A percentile compares a stretch with the other conserved stretches of the same genome.
Evolutionary conservation across 1,140 invertebrate species (phyloP).

Genomic region (Coptotermes formosanus): DNA sequence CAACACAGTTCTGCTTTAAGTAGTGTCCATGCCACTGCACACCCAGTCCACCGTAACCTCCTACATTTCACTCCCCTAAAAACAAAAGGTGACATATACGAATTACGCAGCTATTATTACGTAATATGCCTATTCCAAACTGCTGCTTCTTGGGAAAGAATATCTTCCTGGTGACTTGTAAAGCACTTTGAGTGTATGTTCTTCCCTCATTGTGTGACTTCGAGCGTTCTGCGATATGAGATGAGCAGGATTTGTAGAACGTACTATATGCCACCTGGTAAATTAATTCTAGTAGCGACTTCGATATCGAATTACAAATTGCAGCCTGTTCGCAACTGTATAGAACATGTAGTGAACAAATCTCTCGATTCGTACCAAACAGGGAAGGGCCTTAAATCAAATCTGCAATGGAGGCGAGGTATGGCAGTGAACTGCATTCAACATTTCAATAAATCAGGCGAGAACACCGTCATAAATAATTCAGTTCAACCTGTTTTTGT

Average conservation of each 20-base stretch:
- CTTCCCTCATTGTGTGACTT: too few species aligned
- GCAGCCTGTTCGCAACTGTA: neutral
- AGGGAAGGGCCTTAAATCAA: conserved; percentile 13
- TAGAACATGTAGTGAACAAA: neutral
- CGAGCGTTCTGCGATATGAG: neutral
- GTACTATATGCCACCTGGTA: neutral
- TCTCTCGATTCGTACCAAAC: neutral
- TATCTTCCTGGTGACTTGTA: too few species aligned
- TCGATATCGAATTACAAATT: conserved; percentile 1
- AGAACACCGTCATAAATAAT: conserved; percentile 17
- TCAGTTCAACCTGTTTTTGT: conserved; percentile 22
- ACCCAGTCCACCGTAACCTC: too few species aligned
- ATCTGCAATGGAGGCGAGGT: conserved; percentile 15
- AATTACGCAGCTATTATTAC: too few species aligned
- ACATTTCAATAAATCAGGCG: conserved; percentile 25
- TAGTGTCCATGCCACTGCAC: too few species aligned
- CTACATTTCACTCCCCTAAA: too few species aligned
- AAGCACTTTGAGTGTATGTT: too few species aligned
- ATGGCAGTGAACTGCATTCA: conserved; percentile 2
- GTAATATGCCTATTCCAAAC: too few species aligned
- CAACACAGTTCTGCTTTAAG: too few species aligned
- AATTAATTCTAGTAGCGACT: neutral
- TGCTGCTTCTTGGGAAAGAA: too few species aligned
- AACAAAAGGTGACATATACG: too few species aligned
- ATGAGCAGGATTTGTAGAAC: neutral